Base-by-base conservation (phyloP, 2,888 invertebrate genomes). In the Tetropium fuscum region DNA sequence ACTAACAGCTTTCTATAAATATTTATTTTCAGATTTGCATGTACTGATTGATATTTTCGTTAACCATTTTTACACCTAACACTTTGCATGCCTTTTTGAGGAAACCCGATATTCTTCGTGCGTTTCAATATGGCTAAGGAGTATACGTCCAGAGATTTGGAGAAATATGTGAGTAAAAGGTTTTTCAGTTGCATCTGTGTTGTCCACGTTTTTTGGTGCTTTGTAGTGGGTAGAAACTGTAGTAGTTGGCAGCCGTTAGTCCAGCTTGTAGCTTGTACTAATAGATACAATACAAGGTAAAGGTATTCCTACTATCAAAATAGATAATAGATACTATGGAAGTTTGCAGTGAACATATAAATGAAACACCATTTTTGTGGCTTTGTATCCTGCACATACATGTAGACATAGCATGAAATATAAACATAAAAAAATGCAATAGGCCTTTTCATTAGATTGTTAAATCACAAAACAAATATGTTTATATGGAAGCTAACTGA, bases 21-120 rank as follows among this genome's bases (percentile, higher is more conserved):
- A 64, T 69, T 70, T 62, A 53, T 64, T 79, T 79, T 75, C 77
- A 79, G 79, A 76, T 75, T 72, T 78, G 79, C 79, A 79, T 79
- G 77, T 62, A 60, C 66, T 71, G 60, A 70, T 64, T 68, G 58
- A 58, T 45, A n/a, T 66, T 34, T 13, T 30, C 25, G 20, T 19
- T 60, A 49, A 54, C 55, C 36, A 25, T 22, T 32, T 25, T 53
- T 41, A 40, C 25, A 10, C 19, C 22, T 38, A 59, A 55, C 44
- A 43, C 20, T 65, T n/a, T 73, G 72, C 70, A 74, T 70, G 73
- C 44, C 49, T 61, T 68, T 64, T 64, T 54, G 64, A 58, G n/a
- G 22, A 53, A 58, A 60, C 34, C 55, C 32, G 27, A 53, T 32
- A 36, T 43, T 48, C 22, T 58, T 47, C 57, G n/a, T n/a, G 58